Evolutionary conservation across 1,140 invertebrate species (phyloP), one percentile per base, ranked within the genome.

Genomic region (Diuraphis noxia): DNA sequence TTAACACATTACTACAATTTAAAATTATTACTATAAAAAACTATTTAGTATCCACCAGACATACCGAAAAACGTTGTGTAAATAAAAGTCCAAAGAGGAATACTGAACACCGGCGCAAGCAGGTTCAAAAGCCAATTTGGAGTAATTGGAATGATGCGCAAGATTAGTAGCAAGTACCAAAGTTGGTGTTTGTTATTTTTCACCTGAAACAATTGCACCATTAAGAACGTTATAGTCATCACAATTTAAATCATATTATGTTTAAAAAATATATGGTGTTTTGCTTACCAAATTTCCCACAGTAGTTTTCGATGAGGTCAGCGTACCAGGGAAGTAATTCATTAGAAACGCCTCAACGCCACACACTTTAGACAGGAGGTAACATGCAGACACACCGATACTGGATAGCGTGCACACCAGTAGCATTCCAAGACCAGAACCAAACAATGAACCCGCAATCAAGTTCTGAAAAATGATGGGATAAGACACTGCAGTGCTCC

Each of bases 21-120:
- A 34, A 38, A n/a, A 46, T 41, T 34, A 85, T 19, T 43, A 84
- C 34, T 13, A 25, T 13, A 8, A 38, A 81, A 41, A 41, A 49
- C 7, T 10, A 52, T 23, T 34, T 5, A 21, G 6, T 52, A 9
- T 46, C 38, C 6, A 56, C 52, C 34, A 6, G 8, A 88, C 36
- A 38, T 82, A 91, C 89, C 89, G n/a, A 91, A 82, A 81, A 91
- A 91, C 17, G 89, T 91, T 17, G 89, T 91, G 21, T 82, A 91
- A 23, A 4, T 91, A 52, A 91, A 91, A 19, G 89, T 91, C 77
- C 77, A 91, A 21, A 91, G 77, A 8, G 89, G 89, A 91, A 91
- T 91, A 30, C 19, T 41, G 23, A 81, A 36, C 0, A 91, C 13
- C 23, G 89, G 89, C 19, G 89, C 89, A 0, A 91, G 49, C 30